Percentiles rank a stretch among this genome's conserved stretches.
Evolutionary conservation across 1,140 invertebrate genomes (phyloP).

Genomic region (Thalassaphorura encarpata): DNA sequence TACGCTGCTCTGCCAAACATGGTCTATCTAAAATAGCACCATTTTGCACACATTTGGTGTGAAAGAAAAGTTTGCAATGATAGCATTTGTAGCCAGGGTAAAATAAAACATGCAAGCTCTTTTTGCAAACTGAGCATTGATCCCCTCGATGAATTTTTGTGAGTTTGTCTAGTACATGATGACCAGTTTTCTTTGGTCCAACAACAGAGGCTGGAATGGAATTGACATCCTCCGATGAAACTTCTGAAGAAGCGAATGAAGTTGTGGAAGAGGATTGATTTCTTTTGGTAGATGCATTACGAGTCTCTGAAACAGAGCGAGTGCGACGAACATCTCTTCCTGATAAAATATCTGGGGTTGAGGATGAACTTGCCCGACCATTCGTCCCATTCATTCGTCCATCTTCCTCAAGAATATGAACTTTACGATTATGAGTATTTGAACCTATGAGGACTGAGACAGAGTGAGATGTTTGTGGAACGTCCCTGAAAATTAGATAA

Average conservation of each 20-base stretch:
- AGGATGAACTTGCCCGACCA: neutral
- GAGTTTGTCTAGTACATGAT: constrained; percentile 25
- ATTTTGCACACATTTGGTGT: constrained; percentile 78
- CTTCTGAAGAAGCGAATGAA: constrained; percentile 1
- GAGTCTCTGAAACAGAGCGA: constrained; percentile 26
- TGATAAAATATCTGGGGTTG: constrained; percentile 6
- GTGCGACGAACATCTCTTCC: constrained; percentile 26
- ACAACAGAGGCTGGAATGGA: neutral
- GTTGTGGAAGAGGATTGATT: neutral
- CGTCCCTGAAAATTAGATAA: neutral
- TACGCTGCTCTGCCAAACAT: constrained; percentile 1
- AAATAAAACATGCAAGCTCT: constrained; percentile 66
- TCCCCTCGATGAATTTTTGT: constrained; percentile 46
- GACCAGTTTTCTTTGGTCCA: constrained; percentile 7
- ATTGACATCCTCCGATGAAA: constrained; percentile 8
- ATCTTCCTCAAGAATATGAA: neutral
- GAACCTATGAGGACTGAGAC: constrained; percentile 10
- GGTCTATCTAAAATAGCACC: constrained; percentile 52
- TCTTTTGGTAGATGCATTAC: neutral
- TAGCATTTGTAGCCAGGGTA: constrained; percentile 72
- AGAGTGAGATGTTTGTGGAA: neutral
- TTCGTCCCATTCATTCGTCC: neutral
- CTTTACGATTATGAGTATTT: neutral
- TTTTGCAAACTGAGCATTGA: constrained; percentile 60
- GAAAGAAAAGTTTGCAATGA: constrained; percentile 70